Conservation (phyloP, 2,888 invertebrate genomes). For the Koerneria pararmatus region DNA sequence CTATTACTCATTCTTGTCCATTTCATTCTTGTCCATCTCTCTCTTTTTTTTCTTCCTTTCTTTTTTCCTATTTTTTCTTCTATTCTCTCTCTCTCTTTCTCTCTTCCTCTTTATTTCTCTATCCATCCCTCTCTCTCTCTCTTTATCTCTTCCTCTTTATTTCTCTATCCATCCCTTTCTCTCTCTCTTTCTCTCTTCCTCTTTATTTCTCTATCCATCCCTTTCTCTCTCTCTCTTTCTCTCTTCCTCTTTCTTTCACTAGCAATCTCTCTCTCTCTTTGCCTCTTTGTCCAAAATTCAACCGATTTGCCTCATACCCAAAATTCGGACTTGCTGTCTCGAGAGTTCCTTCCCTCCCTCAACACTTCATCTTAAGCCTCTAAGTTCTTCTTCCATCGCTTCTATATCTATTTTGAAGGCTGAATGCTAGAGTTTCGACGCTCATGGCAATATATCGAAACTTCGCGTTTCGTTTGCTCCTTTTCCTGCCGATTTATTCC, state of each 20-base stretch:
- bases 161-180: conserved; percentile 13
- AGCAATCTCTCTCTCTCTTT: too few relatives aligned
- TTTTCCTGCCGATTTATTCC: neutral
- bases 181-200: conserved; percentile 23
- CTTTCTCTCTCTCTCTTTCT: conserved; percentile 25
- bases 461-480: neutral
- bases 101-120: conserved; percentile 22
- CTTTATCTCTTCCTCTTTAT: neutral
- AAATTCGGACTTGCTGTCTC: too few relatives aligned
- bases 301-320: too few relatives aligned
- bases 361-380: neutral
- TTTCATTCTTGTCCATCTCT: neutral
- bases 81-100: conserved; percentile 2
- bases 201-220: conserved; percentile 13
- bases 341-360: neutral
- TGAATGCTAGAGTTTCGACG: neutral
- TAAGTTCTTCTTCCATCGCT: neutral
- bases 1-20: neutral
- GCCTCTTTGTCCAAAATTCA: neutral
- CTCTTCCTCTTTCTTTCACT: too few relatives aligned
- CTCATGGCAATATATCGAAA: neutral
- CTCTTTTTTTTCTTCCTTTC: too few relatives aligned
- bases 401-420: neutral
- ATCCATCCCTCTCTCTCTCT: neutral
- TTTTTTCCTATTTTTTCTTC: too few relatives aligned